Percentiles rank a stretch among this genome's conserved stretches.
Evolutionary conservation across 2,113 vertebrate genomes (phyloP).

Genomic region (Pagrus major): DNA sequence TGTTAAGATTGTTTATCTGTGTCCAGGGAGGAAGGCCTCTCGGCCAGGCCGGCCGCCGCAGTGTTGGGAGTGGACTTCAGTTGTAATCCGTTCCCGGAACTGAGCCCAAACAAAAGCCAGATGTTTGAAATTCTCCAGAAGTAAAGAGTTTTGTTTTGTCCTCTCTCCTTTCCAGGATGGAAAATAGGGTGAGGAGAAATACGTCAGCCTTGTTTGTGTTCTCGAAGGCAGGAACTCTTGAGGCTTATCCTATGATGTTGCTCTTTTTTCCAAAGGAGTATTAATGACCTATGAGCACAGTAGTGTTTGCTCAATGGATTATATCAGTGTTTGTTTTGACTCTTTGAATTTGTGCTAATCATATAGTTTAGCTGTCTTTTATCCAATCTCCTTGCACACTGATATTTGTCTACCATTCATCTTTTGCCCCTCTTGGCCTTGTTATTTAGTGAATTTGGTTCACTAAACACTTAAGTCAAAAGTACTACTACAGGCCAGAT

Average conservation of each 20-base stretch:
- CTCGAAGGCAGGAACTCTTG: neutral
- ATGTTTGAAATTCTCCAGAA: conserved; percentile 79
- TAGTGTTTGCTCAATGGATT: conserved; percentile 6
- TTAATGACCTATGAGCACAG: neutral
- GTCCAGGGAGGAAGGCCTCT: conserved; percentile 52
- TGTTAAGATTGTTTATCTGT: conserved; percentile 67
- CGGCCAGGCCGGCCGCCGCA: neutral
- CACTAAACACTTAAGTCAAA: neutral
- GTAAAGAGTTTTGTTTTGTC: conserved; percentile 38
- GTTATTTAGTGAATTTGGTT: neutral
- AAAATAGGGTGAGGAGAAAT: conserved; percentile 30
- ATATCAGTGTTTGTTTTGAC: neutral
- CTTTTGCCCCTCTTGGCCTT: neutral
- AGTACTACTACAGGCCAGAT: neutral
- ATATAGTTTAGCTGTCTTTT: neutral
- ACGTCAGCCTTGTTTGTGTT: conserved; percentile 33
- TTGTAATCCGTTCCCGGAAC: conserved; percentile 73
- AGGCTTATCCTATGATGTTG: neutral
- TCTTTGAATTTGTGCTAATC: neutral
- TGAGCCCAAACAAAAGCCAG: conserved; percentile 69
- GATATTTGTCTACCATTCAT: neutral
- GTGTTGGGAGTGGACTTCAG: conserved; percentile 42
- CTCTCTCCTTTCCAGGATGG: conserved; percentile 16
- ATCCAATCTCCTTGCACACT: neutral
- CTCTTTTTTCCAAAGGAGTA: neutral